Conservation (phyloP, 2,797 vertebrate species). For the Catostomus latipinnis region DNA sequence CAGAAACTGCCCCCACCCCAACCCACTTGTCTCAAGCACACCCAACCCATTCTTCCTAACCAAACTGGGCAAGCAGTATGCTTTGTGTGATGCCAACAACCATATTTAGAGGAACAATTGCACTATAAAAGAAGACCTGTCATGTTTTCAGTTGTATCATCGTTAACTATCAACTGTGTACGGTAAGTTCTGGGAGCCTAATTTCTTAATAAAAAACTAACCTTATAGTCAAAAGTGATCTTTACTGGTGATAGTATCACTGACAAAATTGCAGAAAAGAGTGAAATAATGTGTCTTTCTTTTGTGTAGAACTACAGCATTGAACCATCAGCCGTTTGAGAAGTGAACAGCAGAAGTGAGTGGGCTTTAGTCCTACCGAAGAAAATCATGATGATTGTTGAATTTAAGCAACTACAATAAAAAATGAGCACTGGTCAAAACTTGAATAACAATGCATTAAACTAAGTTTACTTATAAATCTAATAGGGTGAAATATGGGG, state of each 20-base stretch:
- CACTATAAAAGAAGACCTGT: conserved; percentile 31
- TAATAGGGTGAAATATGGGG: too few relatives aligned
- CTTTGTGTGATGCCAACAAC: conserved; percentile 35
- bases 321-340: conserved; percentile 3
- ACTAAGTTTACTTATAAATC: too few relatives aligned
- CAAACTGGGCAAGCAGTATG: conserved; percentile 16
- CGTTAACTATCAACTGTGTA: not conserved
- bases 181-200: not conserved
- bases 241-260: not conserved
- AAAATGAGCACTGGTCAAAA: too few relatives aligned
- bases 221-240: not conserved
- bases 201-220: not conserved
- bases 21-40: not conserved
- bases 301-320: conserved; percentile 1
- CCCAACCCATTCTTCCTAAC: conserved; percentile 24
- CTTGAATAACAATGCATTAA: too few relatives aligned
- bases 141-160: not conserved
- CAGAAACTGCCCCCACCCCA: not conserved
- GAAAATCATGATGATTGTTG: not conserved
- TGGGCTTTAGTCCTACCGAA: not conserved
- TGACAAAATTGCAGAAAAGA: not conserved
- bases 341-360: conserved; percentile 8
- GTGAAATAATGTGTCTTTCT: not conserved
- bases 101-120: conserved; percentile 41
- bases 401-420: too few relatives aligned